Evolutionary conservation across 2,888 invertebrate genomes (phyloP).

Genomic region (Drosophila multiciliata): DNA sequence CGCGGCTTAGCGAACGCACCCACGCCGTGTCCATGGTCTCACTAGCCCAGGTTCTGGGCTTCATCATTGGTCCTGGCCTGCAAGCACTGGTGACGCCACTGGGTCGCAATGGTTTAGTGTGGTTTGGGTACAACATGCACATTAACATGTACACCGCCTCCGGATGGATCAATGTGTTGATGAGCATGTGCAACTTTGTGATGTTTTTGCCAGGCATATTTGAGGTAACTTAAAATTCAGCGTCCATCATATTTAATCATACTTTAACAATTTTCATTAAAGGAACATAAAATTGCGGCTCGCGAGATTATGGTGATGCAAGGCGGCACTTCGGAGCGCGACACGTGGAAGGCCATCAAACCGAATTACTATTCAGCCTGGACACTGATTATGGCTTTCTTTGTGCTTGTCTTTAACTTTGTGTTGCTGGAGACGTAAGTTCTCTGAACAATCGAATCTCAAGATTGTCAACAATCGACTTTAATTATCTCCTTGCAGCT

Average conservation of each 20-base stretch:
- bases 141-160: slow-evolving; percentile 95
- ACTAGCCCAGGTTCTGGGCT: slow-evolving; percentile 93
- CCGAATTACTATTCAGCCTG: slow-evolving; percentile 91
- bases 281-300: slow-evolving; percentile 90
- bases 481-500: slow-evolving; percentile 81
- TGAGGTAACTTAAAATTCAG: slow-evolving; percentile 84
- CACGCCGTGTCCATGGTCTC: slow-evolving; percentile 93
- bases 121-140: slow-evolving; percentile 86
- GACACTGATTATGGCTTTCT: slow-evolving; percentile 92
- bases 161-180: slow-evolving; percentile 93
- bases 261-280: background rate
- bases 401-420: slow-evolving; percentile 94
- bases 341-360: slow-evolving; percentile 89
- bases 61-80: slow-evolving; percentile 93
- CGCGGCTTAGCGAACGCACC: slow-evolving; percentile 91
- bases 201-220: slow-evolving; percentile 91
- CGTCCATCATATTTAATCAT: background rate
- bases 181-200: slow-evolving; percentile 90
- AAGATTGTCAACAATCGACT: slow-evolving; percentile 63
- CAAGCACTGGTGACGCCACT: slow-evolving; percentile 93
- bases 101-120: slow-evolving; percentile 88
- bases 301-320: slow-evolving; percentile 91
- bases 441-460: slow-evolving; percentile 84
- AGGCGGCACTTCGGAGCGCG: slow-evolving; percentile 90
- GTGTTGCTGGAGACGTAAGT: slow-evolving; percentile 92